Evolutionary conservation across 2,888 invertebrate species (phyloP), one percentile per base, ranked within the genome.

Genomic region (Dorcus parallelipipedus): DNA sequence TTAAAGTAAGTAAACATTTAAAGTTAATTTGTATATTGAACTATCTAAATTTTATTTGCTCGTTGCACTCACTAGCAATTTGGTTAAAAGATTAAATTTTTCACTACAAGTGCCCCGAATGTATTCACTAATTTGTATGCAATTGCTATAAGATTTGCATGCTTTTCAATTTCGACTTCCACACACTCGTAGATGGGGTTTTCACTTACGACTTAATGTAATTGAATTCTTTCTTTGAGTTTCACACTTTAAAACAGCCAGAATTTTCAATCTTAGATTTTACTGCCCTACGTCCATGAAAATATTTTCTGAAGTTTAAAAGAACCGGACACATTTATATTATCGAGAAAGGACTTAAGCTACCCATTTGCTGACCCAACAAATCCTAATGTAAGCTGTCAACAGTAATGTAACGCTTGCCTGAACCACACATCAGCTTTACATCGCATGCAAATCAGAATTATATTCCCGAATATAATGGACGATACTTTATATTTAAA

Each of bases 331-430:
- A 33, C 6, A 33, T 33, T 33, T 33, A 6, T 33, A 33, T 33
- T 20, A 49, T 49, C 23, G 49, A 49, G 40, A 38, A 47, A 20
- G 56, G 47, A 51, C 39, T 57, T 48, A 48, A 52, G 52, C 52
- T 49, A 50, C 53, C 57, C 57, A 60, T 59, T 62, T 61, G 52
- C 65, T 65, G 66, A 64, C 65, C 66, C 54, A 53, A 49, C 64
- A 67, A 67, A 67, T 65, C 66, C 65, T 65, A 67, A 66, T 66
- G 66, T 58, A 64, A 60, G 54, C 65, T 65, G 66, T 65, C 66
- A 58, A 52, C 59, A 58, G 56, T 38, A 39, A 61, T 65, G 39
- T 57, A 60, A 64, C 62, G 66, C 61, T 64, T 60, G 40, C 54
- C 23, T 62, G 63, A 47, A 58, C 60, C 33, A 38, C 23, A 33